Evolutionary conservation across 1,140 invertebrate genomes (phyloP), one percentile per base, ranked within the genome.

Genomic region (Zophobas atratus): DNA sequence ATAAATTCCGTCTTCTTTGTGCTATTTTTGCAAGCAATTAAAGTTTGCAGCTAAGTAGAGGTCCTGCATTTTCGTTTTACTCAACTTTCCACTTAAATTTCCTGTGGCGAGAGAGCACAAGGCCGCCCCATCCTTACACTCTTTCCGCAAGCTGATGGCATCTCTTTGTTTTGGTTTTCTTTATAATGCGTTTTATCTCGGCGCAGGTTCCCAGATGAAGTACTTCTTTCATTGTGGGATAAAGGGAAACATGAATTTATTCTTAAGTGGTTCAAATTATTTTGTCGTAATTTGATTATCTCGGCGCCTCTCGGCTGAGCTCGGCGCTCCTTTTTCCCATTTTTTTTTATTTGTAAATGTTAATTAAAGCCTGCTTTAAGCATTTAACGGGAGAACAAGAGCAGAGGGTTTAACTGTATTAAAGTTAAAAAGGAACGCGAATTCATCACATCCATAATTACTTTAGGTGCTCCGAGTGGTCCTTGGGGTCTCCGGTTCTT

Each of bases 361-460:
- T 81, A 82, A 82, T 82, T 82, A 80, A 82, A 63, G 75, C 75
- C 55, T 76, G 72, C 53, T 82, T 80, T 80, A 79, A 80, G 77
- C 79, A 78, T 80, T 82, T 82, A 82, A 76, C 39, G 63, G 80
- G 41, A 73, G 79, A 77, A 79, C 77, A 82, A 81, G 75, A 79
- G 79, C 81, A 38, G 46, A 20, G 77, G 74, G 77, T 67, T 81
- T 82, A 82, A 82, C 81, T 78, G 80, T 81, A 82, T 82, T 82
- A 82, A 82, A 81, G 81, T 83, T 81, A 78, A 82, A 83, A 84
- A 81, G 77, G 79, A 83, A 81, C 46, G 79, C 53, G 76, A 83
- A 83, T 83, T 82, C 81, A 82, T 82, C 81, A 82, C 79, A 82
- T 84, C 77, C 79, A 81, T 84, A 84, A 84, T 84, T 82, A 82